Evolutionary conservation across 1,140 invertebrate genomes (phyloP), one percentile per base, ranked within the genome.

Genomic region (Goniozus legneri): DNA sequence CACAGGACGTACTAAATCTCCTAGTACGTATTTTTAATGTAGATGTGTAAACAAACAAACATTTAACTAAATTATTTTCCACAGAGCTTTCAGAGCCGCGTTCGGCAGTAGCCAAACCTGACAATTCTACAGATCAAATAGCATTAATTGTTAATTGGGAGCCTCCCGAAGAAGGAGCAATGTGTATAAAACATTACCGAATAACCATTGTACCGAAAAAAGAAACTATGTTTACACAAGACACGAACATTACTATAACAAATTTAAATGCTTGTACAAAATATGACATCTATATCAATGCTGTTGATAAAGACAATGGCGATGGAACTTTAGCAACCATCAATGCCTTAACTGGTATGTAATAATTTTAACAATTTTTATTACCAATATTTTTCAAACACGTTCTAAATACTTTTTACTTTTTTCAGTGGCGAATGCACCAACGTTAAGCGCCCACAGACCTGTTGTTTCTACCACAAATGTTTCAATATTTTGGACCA

Each of bases 171-270:
- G 18, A 37, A 1, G 64, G 52, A 10, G 24, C 37, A 1, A 43
- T 22, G 4, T 71, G 69, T 33, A 39, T 67, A 6, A 48, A 58
- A 30, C 18, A 53, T 22, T 71, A 71, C 45, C 44, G 36, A 33
- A 24, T 71, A n/a, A 59, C 19, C 18, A 19, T 56, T 31, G 20
- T 48, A 6, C 18, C 34, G 16, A 33, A 27, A 7, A 38, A 13
- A 2, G 52, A 4, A 1, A 50, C 2, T 2, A 36, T 47, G 27
- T 19, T 6, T 22, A 56, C 47, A 4, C 36, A 16, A 20, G 33
- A 44, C 14, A 64, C 51, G 13, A 50, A 31, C 15, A 39, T 54
- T 16, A 43, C 20, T 13, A 46, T 70, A 30, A 4, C 8, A 14
- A 4, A 39, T 33, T 51, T 71, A 10, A 7, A 48, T 18, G 49